Evolutionary conservation across 2,888 invertebrate genomes (phyloP), one percentile per base, ranked within the genome.

Genomic region (Calephelis perditalis): DNA sequence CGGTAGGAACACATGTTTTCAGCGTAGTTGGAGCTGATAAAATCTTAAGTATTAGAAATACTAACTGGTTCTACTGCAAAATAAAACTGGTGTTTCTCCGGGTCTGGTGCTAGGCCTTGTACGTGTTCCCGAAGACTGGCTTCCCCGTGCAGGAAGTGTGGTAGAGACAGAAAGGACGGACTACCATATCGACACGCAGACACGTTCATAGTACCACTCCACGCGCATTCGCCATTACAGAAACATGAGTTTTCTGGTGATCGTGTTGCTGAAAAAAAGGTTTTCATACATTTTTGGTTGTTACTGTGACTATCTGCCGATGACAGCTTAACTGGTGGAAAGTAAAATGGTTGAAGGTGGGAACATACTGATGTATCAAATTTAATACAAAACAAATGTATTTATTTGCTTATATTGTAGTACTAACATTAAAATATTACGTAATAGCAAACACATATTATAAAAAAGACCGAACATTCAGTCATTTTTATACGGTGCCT

Each of bases 91-190:
- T 97, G 96, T 43, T 92, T 90, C 0, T 92, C 90, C 2, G 92
- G 91, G 12, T 94, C 91, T 0, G 97, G 96, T 1, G 82, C 70
- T 75, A 97, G 72, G 0, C 97, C 97, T 0, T 91, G 89, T 0
- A 97, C 92, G 56, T 87, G 86, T 11, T 94, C 85, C 10, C 87
- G 68, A 65, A 95, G 94, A 64, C 81, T 88, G 0, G 93, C 92
- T 83, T 96, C 97, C 0, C 93, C 97, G 70, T 94, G 92, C 73
- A 94, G 91, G 81, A 96, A 97, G 84, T 97, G 97, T 0, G 98
- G 98, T 69, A 96, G 92, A 0, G 97, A 96, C 68, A 96, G 92
- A 76, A 96, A 96, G 0, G 95, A 94, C 0, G 98, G 97, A 0
- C 96, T 95, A 7, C 95, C 96, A 73, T 91, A 95, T 59, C 96